These are phyloP conservation scores for Tribolium freemani DNA, from an alignment of 2,888 invertebrate genomes.

Conservation along the genomic window DNA sequence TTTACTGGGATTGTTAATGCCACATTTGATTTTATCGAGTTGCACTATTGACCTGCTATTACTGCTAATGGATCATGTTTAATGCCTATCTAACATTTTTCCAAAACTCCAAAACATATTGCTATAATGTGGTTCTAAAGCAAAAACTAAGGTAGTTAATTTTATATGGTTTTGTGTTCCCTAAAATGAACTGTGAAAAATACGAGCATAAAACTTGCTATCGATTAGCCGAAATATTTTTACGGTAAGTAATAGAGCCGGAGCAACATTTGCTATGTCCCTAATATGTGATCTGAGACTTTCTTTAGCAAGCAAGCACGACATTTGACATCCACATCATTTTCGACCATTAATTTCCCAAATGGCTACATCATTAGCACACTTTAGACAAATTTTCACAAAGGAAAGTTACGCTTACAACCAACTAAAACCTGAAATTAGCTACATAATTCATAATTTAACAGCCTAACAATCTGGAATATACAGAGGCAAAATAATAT, in stretches of 20 bases:
- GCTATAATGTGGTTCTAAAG: too few species aligned
- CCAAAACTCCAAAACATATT: too few species aligned
- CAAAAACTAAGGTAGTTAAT: background rate
- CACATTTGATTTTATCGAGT: background rate
- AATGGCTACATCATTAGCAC: conserved; percentile 10
- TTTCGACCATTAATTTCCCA: conserved; percentile 9
- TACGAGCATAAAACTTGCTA: background rate
- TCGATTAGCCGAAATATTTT: background rate
- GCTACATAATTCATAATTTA: conserved; percentile 1
- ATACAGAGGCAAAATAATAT: conserved; percentile 23
- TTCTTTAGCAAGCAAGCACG: background rate
- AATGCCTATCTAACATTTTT: too few species aligned
- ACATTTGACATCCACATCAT: conserved; percentile 26
- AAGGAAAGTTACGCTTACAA: background rate
- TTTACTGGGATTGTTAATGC: background rate
- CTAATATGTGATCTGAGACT: conserved; percentile 6
- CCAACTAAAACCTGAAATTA: background rate
- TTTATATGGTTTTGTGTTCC: background rate
- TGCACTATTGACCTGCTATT: background rate
- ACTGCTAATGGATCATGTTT: background rate
- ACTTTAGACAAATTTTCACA: conserved; percentile 16
- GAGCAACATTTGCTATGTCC: conserved; percentile 1
- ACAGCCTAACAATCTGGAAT: background rate
- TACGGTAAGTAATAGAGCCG: conserved; percentile 22
- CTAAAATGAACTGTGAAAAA: background rate